Evolutionary conservation across 1,140 invertebrate genomes (phyloP), one percentile per base, ranked within the genome.

Genomic region (Euwallacea similis): DNA sequence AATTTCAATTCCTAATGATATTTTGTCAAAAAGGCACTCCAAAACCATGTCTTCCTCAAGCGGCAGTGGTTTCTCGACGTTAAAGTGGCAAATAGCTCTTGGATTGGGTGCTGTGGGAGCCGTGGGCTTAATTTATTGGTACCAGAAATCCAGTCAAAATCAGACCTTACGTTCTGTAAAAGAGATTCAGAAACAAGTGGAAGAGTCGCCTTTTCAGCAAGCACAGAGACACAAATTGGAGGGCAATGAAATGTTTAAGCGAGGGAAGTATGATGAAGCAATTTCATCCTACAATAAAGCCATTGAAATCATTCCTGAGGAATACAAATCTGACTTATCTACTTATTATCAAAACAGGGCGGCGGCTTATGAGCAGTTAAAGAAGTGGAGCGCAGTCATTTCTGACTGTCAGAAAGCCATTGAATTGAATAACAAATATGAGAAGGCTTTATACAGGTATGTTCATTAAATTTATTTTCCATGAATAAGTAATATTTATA

Each of bases 341-440:
- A 96, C 92, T 10, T 96, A 95, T 81, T 97, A 97, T 83, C 96
- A 98, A 82, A 98, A 98, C 79, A 88, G 95, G 79, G 97, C 96
- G 6, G 97, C 96, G 47, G 93, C 94, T 33, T 94, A 95, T 84
- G 96, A 98, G 83, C 93, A 96, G 80, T 84, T 96, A 83, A 92
- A 93, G 83, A 93, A 95, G 81, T 93, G 90, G 86, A 87, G 88
- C 67, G 85, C 90, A 72, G 95, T 97, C 0, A 90, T 95, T 75
- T 87, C 89, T 72, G 96, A 98, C 81, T 97, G 95, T 81, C 88
- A 89, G 4, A 88, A 87, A 82, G 95, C 96, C 6, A 83, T 98
- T 33, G 87, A 94, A 79, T 84, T 92, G 2, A 96, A 98, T 83
- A 89, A 90, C 61, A 91, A 88, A 74, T 98, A 98, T 84, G 86